Evolutionary conservation across 1,140 invertebrate species (phyloP).

Genomic region (Asobara japonica): DNA sequence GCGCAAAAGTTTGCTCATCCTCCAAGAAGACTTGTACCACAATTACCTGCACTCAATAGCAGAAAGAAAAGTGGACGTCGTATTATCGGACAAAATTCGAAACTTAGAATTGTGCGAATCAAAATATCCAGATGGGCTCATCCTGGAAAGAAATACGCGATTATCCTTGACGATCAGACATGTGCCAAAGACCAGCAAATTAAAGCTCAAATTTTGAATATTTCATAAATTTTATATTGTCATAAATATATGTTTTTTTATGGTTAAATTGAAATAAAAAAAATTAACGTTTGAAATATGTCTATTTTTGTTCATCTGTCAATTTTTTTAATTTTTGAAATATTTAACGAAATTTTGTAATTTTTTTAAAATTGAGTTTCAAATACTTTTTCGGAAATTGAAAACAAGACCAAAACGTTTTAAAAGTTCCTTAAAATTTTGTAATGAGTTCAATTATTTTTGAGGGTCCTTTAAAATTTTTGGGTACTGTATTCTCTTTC

Average conservation of each 20-base stretch:
- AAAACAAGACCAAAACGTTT: too few relatives aligned
- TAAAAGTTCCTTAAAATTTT: too few relatives aligned
- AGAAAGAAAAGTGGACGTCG: slow-evolving; percentile 76
- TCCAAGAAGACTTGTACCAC: slow-evolving; percentile 85
- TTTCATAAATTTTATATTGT: not conserved
- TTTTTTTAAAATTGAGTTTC: too few relatives aligned
- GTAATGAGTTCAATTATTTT: too few relatives aligned
- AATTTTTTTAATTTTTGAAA: too few relatives aligned
- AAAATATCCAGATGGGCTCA: slow-evolving; percentile 68
- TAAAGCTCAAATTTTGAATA: slow-evolving; percentile 72
- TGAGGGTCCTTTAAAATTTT: too few relatives aligned
- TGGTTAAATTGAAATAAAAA: too few relatives aligned
- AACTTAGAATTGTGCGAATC: slow-evolving; percentile 75
- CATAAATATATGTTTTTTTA: not conserved
- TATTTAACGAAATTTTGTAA: too few relatives aligned
- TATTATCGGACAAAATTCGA: slow-evolving; percentile 72
- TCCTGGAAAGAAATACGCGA: slow-evolving; percentile 75
- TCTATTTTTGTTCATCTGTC: too few relatives aligned
- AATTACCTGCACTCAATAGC: slow-evolving; percentile 91
- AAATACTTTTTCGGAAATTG: too few relatives aligned
- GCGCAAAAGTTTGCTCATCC: slow-evolving; percentile 86
- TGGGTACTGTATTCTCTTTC: too few relatives aligned
- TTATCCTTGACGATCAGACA: slow-evolving; percentile 94
- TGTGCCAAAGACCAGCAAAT: slow-evolving; percentile 89
- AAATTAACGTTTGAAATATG: too few relatives aligned